Percentiles rank a stretch among this genome's conserved stretches.
Conservation (phyloP, 2,888 invertebrate species). For the Bedellia somnulentella region DNA sequence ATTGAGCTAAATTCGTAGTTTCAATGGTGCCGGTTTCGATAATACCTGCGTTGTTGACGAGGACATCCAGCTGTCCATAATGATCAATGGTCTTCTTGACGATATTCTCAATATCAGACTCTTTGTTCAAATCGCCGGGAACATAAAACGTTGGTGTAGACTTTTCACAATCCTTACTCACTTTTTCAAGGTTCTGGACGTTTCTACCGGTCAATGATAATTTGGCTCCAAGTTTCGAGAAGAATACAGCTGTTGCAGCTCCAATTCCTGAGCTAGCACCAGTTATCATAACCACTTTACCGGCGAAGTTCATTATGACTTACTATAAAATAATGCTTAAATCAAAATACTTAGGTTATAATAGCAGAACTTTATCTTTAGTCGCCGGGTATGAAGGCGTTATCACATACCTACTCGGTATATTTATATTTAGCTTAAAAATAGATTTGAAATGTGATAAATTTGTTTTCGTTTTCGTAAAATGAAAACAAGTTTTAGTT, state of each 20-base stretch:
- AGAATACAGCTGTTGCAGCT: constrained; percentile 75
- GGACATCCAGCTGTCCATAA: constrained; percentile 77
- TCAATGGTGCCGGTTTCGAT: constrained; percentile 83
- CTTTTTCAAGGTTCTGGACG: constrained; percentile 59
- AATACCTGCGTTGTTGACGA: constrained; percentile 90
- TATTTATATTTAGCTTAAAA: too few species aligned
- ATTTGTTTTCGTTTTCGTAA: too few species aligned
- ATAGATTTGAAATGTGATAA: too few species aligned
- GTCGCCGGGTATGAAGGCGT: too few species aligned
- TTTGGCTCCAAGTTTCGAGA: constrained; percentile 74
- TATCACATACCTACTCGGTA: too few species aligned
- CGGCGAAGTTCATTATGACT: constrained; percentile 58
- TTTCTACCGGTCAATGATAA: constrained; percentile 74
- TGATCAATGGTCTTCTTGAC: constrained; percentile 72
- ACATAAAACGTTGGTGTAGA: constrained; percentile 56
- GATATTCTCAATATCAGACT: constrained; percentile 71
- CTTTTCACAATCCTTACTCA: constrained; percentile 36
- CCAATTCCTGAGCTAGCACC: constrained; percentile 89
- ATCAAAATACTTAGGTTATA: too few species aligned
- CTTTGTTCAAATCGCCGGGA: constrained; percentile 73
- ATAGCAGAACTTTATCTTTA: too few species aligned
- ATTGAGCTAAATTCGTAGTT: constrained; percentile 82
- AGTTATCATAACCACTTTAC: constrained; percentile 74
- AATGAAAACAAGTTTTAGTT: too few species aligned
- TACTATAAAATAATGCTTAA: constrained; percentile 56